These are phyloP conservation scores for Itoplectis maculator DNA, from an alignment of 2,888 invertebrate species.

Conservation along the genomic window DNA sequence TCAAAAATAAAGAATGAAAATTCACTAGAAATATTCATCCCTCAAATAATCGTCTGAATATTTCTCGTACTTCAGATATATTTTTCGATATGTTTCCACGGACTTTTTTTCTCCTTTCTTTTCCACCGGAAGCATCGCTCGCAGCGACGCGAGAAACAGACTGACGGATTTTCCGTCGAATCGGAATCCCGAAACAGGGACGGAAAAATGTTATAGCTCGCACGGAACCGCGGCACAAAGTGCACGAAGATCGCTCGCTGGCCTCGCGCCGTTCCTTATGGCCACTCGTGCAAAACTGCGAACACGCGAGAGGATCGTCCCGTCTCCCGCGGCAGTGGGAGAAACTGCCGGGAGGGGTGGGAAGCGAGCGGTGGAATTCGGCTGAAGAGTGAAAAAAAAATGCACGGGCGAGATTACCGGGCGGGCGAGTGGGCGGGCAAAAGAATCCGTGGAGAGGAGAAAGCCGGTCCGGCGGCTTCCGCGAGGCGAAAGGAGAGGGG, in stretches of 20 bases:
- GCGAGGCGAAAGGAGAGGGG: not conserved
- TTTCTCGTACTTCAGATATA: no score
- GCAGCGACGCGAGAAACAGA: no score
- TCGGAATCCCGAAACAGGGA: not conserved
- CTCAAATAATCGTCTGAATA: no score
- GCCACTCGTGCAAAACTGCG: slow-evolving; percentile 23
- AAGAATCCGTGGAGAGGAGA: slow-evolving; percentile 57
- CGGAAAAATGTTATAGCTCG: not conserved
- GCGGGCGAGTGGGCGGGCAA: slow-evolving; percentile 49
- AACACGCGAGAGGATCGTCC: slow-evolving; percentile 26
- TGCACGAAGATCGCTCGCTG: slow-evolving; percentile 10
- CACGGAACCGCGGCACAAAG: not conserved
- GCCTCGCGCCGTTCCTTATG: slow-evolving; percentile 6
- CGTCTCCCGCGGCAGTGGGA: slow-evolving; percentile 4
- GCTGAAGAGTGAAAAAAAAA: slow-evolving; percentile 15
- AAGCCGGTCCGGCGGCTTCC: slow-evolving; percentile 39
- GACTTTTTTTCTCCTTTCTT: no score
- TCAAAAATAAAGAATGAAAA: no score
- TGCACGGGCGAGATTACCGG: slow-evolving; percentile 63
- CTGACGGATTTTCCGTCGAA: not conserved
- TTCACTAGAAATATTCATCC: no score
- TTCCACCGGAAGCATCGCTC: no score
- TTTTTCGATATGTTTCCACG: no score
- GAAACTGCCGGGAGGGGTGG: slow-evolving; percentile 16
- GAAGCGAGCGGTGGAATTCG: slow-evolving; percentile 54